These are phyloP conservation scores for Lapara coniferarum DNA, from an alignment of 2,888 invertebrate species.

Conservation along the genomic window DNA sequence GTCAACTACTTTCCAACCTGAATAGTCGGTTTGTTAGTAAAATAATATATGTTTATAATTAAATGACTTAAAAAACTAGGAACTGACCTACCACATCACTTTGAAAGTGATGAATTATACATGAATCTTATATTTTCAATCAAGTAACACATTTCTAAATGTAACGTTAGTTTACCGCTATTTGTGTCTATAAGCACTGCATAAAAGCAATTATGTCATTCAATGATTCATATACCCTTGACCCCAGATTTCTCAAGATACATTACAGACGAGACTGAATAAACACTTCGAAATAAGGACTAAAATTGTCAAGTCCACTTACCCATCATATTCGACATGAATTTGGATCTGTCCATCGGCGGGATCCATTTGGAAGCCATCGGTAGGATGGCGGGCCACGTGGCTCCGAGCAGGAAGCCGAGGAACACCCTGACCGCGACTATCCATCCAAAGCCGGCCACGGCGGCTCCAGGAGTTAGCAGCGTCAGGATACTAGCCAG, in stretches of 20 bases:
- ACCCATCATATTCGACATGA: constrained; percentile 97
- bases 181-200: too few relatives aligned
- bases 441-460: constrained; percentile 87
- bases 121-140: too few relatives aligned
- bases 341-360: constrained; percentile 95
- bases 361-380: constrained; percentile 98
- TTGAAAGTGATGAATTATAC: too few relatives aligned
- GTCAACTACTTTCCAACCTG: constrained; percentile 7
- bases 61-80: too few relatives aligned
- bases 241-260: background rate
- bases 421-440: constrained; percentile 89
- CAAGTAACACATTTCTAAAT: too few relatives aligned
- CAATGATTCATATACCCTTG: background rate
- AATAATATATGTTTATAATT: too few relatives aligned
- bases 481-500: constrained; percentile 91
- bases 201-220: too few relatives aligned
- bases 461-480: constrained; percentile 90
- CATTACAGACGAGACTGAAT: background rate
- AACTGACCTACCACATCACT: too few relatives aligned
- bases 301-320: constrained; percentile 48
- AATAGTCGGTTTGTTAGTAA: background rate
- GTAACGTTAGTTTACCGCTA: background rate
- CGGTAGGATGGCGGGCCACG: constrained; percentile 97
- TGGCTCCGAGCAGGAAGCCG: constrained; percentile 92
- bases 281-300: background rate